A percentile compares a stretch with the other conserved stretches of the same genome.
Evolutionary conservation across 2,888 invertebrate species (phyloP).

Genomic region (Hirtodrosophila trivittata): DNA sequence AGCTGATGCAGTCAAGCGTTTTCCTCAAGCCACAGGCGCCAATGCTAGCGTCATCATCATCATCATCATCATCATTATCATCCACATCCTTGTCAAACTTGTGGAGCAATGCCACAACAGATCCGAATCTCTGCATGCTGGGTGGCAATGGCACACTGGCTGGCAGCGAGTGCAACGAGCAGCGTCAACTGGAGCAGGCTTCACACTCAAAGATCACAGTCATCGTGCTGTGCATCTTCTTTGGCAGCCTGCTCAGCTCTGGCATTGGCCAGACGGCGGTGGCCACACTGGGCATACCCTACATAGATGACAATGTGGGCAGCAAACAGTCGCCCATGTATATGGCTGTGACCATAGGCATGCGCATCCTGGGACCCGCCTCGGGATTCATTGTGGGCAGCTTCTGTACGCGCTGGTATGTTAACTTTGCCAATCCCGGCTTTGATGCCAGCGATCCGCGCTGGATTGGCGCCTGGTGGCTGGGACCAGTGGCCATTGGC

Average conservation of each 20-base stretch:
- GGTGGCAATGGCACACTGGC: constrained; percentile 61
- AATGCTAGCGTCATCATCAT: constrained; percentile 6
- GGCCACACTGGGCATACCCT: constrained; percentile 95
- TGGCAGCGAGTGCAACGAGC: constrained; percentile 85
- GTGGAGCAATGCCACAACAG: constrained; percentile 53
- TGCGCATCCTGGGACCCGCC: constrained; percentile 95
- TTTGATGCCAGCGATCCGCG: constrained; percentile 92
- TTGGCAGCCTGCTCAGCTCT: constrained; percentile 93
- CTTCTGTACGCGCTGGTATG: constrained; percentile 93
- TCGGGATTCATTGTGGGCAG: constrained; percentile 95
- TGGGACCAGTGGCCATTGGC: constrained; percentile 93
- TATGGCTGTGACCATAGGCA: constrained; percentile 96
- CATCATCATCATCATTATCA: constrained; percentile 2
- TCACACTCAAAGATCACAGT: constrained; percentile 91
- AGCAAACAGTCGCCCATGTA: constrained; percentile 96
- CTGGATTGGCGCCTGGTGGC: constrained; percentile 99
- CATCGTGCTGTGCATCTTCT: constrained; percentile 93
- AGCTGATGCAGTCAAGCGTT: constrained; percentile 85
- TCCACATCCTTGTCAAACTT: constrained; percentile 5
- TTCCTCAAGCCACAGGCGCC: constrained; percentile 60
- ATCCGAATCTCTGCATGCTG: constrained; percentile 76
- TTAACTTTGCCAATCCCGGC: constrained; percentile 90
- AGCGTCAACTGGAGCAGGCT: constrained; percentile 87
- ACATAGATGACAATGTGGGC: constrained; percentile 96
- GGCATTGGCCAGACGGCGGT: constrained; percentile 97